Evolutionary conservation across 2,888 invertebrate genomes (phyloP).

Genomic region (Chelonus formosanus): DNA sequence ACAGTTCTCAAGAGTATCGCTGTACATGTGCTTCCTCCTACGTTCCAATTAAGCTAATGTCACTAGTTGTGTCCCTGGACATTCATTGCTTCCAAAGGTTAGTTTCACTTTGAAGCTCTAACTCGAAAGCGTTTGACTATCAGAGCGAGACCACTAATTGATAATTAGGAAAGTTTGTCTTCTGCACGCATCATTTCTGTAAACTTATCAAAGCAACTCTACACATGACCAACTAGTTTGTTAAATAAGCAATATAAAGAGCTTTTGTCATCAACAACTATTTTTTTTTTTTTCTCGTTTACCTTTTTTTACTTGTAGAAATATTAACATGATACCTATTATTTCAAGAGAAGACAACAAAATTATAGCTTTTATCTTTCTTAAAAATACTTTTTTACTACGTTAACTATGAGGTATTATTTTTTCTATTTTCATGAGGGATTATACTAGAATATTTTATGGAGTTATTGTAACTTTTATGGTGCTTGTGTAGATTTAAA

Average conservation of each 20-base stretch:
- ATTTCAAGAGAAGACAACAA: no score
- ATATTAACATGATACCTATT: no score
- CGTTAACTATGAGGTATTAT: no score
- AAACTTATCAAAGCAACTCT: background rate
- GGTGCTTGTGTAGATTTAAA: no score
- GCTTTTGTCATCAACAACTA: no score
- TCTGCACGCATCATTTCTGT: slow-evolving; percentile 16
- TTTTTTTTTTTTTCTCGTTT: no score
- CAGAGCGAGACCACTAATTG: slow-evolving; percentile 40
- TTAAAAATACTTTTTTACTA: background rate
- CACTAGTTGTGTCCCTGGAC: slow-evolving; percentile 35
- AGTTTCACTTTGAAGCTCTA: slow-evolving; percentile 40
- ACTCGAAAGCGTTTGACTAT: slow-evolving; percentile 29
- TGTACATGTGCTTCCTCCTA: slow-evolving; percentile 18
- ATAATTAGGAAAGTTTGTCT: slow-evolving; percentile 44
- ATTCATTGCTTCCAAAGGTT: slow-evolving; percentile 22
- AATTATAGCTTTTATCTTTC: background rate
- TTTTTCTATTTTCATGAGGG: no score
- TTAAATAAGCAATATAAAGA: background rate
- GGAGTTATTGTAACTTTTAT: no score
- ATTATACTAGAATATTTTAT: no score
- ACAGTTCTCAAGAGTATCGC: slow-evolving; percentile 16
- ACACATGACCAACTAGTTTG: background rate
- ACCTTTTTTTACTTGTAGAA: no score
- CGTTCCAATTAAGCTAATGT: slow-evolving; percentile 55